Evolutionary conservation across 2,797 vertebrate genomes (phyloP).

Genomic region (Enteromius argenteus): DNA sequence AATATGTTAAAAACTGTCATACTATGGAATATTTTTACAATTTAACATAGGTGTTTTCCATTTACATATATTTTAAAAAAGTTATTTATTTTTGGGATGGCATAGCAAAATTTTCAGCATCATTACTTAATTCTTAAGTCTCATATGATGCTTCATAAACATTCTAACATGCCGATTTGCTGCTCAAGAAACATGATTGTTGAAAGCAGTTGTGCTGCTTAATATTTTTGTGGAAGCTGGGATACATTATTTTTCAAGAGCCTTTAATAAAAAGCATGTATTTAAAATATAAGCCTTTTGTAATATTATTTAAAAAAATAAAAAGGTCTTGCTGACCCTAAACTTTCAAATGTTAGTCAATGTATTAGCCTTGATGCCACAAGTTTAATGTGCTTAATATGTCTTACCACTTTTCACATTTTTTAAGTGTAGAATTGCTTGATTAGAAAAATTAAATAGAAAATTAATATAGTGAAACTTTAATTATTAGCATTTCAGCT

Average conservation of each 20-base stretch:
- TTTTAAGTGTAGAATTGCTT: neutral
- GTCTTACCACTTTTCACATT: neutral
- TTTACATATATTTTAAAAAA: neutral
- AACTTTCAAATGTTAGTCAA: neutral
- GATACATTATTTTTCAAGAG: neutral
- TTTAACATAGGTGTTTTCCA: neutral
- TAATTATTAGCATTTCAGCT: neutral
- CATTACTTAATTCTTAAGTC: neutral
- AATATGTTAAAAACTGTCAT: neutral
- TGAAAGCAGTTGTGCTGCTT: neutral
- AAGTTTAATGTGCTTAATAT: neutral
- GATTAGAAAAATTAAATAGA: neutral
- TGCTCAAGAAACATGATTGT: neutral
- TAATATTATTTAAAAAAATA: neutral
- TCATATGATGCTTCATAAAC: neutral
- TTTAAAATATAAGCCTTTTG: neutral
- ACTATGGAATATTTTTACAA: neutral
- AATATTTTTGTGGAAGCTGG: neutral
- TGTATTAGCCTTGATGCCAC: neutral
- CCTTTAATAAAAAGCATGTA: neutral
- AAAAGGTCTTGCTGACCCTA: neutral
- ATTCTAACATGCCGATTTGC: neutral
- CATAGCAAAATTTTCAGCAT: neutral
- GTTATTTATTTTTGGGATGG: neutral
- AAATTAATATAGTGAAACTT: neutral